Evolutionary conservation across 37 sponge, comb jelly and placozoan species (phyloP).

Genomic region (Hormiphora californensis): DNA sequence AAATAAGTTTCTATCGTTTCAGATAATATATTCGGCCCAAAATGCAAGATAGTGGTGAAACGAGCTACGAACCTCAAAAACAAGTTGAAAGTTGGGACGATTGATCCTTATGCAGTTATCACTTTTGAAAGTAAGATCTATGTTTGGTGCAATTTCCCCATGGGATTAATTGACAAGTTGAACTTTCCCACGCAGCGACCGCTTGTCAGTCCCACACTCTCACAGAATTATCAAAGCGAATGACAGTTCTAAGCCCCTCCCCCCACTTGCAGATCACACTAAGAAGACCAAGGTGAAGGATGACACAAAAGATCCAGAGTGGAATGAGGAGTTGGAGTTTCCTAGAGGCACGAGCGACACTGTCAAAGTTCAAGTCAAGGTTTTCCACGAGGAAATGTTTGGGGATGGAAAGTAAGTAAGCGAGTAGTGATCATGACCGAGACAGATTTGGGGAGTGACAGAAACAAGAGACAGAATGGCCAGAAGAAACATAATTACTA

Average conservation of each 20-base stretch:
- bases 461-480: too few species aligned
- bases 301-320: constrained; percentile 50
- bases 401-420: constrained; percentile 42
- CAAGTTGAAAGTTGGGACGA: constrained; percentile 33
- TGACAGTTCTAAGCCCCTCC: too few species aligned
- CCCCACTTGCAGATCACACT: not conserved
- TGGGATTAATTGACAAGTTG: too few species aligned
- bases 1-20: not conserved
- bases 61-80: constrained; percentile 12
- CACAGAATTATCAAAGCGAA: too few species aligned
- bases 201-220: too few species aligned
- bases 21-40: constrained; percentile 50
- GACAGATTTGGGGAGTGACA: too few species aligned
- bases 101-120: constrained; percentile 39
- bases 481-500: too few species aligned
- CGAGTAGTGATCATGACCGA: too few species aligned
- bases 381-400: constrained; percentile 26
- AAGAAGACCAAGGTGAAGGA: constrained; percentile 14
- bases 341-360: not conserved
- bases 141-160: too few species aligned
- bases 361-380: constrained; percentile 50
- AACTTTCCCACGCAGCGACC: too few species aligned
- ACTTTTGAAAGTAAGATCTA: constrained; percentile 33
- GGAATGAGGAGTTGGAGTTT: constrained; percentile 39
- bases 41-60: not conserved